These are phyloP conservation scores for Gari tellinella DNA, from an alignment of 2,888 invertebrate species.

Conservation along the genomic window DNA sequence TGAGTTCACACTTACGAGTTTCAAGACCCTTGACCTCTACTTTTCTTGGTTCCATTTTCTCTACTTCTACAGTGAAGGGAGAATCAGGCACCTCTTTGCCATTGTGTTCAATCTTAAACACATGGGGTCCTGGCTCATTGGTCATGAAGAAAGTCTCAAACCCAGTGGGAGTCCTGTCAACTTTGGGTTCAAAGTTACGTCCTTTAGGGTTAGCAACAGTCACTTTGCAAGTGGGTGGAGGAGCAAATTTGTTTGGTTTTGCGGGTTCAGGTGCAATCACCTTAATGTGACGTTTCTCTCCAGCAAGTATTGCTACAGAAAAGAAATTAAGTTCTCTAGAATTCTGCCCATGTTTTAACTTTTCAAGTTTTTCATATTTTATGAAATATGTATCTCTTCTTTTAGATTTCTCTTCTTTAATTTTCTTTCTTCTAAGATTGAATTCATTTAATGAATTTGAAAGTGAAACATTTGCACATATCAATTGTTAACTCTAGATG, in stretches of 20 bases:
- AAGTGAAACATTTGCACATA: too few relatives aligned
- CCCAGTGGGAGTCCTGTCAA: constrained; percentile 90
- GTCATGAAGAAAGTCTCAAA: constrained; percentile 86
- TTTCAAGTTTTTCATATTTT: too few relatives aligned
- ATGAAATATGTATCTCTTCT: too few relatives aligned
- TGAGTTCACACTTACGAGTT: constrained; percentile 89
- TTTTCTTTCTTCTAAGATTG: too few relatives aligned
- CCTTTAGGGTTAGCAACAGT: constrained; percentile 60
- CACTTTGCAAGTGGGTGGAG: constrained; percentile 88
- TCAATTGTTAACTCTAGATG: too few relatives aligned
- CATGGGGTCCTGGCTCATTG: constrained; percentile 79
- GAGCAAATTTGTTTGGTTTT: constrained; percentile 54
- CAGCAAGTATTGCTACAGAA: constrained; percentile 44
- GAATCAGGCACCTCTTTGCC: constrained; percentile 81
- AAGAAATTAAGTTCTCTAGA: background rate
- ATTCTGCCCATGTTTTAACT: too few relatives aligned
- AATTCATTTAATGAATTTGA: too few relatives aligned
- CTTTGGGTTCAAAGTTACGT: constrained; percentile 67
- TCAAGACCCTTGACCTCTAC: constrained; percentile 94
- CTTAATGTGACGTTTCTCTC: constrained; percentile 46
- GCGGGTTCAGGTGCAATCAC: constrained; percentile 42
- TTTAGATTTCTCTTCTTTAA: too few relatives aligned
- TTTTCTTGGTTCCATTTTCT: constrained; percentile 89
- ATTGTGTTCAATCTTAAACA: constrained; percentile 82
- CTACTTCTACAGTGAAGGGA: constrained; percentile 81